Base-by-base conservation (phyloP, 2,113 vertebrate species). In the Cynocephalus volans region DNA sequence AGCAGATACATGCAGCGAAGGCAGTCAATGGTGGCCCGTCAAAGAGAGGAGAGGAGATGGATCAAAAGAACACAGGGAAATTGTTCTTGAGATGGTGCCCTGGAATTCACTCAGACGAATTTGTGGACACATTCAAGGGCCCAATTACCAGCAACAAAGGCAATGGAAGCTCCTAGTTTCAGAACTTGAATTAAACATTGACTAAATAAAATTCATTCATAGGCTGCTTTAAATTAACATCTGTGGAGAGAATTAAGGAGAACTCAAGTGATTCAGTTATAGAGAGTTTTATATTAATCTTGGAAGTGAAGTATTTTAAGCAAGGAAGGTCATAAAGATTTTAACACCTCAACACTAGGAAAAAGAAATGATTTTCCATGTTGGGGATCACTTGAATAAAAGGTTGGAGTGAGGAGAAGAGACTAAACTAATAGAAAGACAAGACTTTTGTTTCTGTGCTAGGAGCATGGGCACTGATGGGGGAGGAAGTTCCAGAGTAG, bases 311-410 rank as follows among this genome's bases (percentile, higher is more conserved):
- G 1, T 88, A 54, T 90, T 77, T 94, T 77, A 96, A 93, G 23
- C 64, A 96, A 87, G 33, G n/a, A 96, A 87, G 33, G n/a, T 69
- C 60, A 80, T 73, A 95, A 77, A 79, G 28, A 36, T 79, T 76
- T 45, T 93, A 87, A 83, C 73, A 54, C 24, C 28, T 90, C 73
- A 24, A 56, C 50, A 73, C 31, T 45, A 86, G 58, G 48, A 73
- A 93, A 84, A 64, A 56, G 11, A 80, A 81, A 69, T 82, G 4
- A 52, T 80, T 95, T 79, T 95, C 28, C 36, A 97, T 33, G 33
- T 28, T 85, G 26, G 60, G 50, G 21, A 50, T 93, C 70, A 54
- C 13, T 52, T 90, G 41, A 69, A 82, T n/a, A 56, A n/a, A 31
- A 67, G 24, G 33, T 83, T 83, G 9, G 11, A 50, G 14, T 58